These are phyloP conservation scores for Coregonus sp. DNA, from an alignment of 2,797 vertebrate genomes.

Conservation along the genomic window DNA sequence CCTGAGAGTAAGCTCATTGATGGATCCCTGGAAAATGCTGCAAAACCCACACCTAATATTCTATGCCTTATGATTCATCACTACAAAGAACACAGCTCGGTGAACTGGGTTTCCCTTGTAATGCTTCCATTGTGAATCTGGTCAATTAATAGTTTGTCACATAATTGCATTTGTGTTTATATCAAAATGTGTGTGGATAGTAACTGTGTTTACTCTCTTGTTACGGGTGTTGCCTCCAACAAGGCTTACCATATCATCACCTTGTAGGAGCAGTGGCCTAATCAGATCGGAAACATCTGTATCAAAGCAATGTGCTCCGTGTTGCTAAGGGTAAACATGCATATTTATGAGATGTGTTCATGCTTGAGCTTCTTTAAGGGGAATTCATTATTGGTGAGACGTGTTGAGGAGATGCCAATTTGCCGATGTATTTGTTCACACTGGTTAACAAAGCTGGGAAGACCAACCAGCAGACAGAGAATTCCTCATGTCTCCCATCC, in stretches of 20 bases:
- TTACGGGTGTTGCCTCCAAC: conserved; percentile 15
- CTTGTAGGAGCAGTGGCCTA: conserved; percentile 20
- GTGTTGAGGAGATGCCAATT: conserved; percentile 30
- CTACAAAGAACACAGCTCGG: not conserved
- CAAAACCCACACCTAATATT: not conserved
- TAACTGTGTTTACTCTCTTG: conserved; percentile 26
- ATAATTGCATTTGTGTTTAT: conserved; percentile 1
- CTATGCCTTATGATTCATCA: not conserved
- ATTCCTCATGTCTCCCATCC: not conserved
- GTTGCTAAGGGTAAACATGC: conserved; percentile 30
- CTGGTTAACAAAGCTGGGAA: conserved; percentile 54
- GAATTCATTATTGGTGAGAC: conserved; percentile 6
- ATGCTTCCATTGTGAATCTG: conserved; percentile 3
- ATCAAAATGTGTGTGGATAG: conserved; percentile 26
- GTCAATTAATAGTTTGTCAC: conserved; percentile 4
- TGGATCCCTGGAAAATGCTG: conserved; percentile 16
- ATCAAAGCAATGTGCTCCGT: conserved; percentile 28
- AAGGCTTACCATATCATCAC: conserved; percentile 37
- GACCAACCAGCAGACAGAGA: conserved; percentile 2
- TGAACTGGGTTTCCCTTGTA: not conserved
- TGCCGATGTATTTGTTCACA: conserved; percentile 38
- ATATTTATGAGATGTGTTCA: conserved; percentile 28
- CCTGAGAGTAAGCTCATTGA: conserved; percentile 19
- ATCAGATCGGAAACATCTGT: conserved; percentile 33
- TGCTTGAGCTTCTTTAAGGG: conserved; percentile 29